phyloP scores from a whole-genome alignment of 2,113 vertebrate genomes.

The Scortum barcoo region DNA sequence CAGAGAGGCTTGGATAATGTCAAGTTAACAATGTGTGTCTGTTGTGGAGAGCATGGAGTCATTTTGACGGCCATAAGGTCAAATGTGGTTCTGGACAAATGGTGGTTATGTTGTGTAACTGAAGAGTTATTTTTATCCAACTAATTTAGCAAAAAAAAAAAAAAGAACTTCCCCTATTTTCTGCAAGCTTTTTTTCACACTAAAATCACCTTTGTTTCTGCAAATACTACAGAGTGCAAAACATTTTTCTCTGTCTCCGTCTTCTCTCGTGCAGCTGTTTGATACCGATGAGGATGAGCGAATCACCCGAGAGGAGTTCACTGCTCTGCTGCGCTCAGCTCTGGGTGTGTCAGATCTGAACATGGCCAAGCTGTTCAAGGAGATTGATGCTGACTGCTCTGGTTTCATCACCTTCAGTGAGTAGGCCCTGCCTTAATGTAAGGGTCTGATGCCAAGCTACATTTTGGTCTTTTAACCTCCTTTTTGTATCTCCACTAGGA shows the following conservation, averaged over 20 bases:
- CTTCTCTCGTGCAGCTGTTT: slow-evolving; percentile 87
- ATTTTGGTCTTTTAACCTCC: not conserved
- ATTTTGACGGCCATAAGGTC: slow-evolving; percentile 29
- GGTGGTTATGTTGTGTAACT: not conserved
- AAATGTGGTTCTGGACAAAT: slow-evolving; percentile 45
- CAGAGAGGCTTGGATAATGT: slow-evolving; percentile 57
- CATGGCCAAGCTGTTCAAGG: slow-evolving; percentile 90
- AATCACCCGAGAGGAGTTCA: slow-evolving; percentile 91
- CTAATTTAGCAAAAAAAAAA: not conserved
- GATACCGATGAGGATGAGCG: slow-evolving; percentile 92
- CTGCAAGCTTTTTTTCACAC: not conserved
- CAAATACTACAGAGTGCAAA: not conserved
- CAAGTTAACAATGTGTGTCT: slow-evolving; percentile 68
- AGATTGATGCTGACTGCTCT: slow-evolving; percentile 90
- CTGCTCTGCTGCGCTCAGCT: slow-evolving; percentile 89
- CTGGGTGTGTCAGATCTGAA: slow-evolving; percentile 92
- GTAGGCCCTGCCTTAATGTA: slow-evolving; percentile 53
- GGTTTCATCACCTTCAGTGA: slow-evolving; percentile 92
- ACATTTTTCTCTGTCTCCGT: not conserved
- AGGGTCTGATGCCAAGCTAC: not conserved
- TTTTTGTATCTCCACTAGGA: not conserved
- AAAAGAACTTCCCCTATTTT: not conserved
- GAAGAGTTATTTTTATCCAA: not conserved
- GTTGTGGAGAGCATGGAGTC: slow-evolving; percentile 47
- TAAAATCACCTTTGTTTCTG: not conserved